phyloP scores from a whole-genome alignment of 2,888 invertebrate species.

The Lingula anatina region DNA sequence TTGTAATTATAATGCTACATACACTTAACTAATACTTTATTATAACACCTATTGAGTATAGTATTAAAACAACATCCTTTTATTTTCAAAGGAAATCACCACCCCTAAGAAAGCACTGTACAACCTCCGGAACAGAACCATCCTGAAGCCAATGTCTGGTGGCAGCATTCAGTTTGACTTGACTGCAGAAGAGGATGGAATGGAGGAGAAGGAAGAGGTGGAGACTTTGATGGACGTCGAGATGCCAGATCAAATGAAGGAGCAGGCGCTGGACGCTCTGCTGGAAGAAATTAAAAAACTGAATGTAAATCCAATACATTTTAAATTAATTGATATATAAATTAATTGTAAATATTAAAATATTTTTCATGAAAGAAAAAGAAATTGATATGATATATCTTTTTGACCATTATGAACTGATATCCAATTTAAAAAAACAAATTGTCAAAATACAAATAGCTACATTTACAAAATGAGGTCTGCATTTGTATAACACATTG shows the following conservation, averaged over 20 bases:
- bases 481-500: too few species aligned
- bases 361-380: too few species aligned
- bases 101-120: conserved; percentile 32
- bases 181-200: background rate
- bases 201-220: conserved; percentile 10
- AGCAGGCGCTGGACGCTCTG: conserved; percentile 26
- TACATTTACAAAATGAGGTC: too few species aligned
- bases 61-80: background rate
- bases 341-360: too few species aligned
- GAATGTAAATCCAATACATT: conserved; percentile 16
- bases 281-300: conserved; percentile 30
- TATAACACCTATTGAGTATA: too few species aligned
- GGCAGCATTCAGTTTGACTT: conserved; percentile 14
- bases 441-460: too few species aligned
- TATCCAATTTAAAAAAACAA: too few species aligned
- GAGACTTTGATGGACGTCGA: conserved; percentile 17
- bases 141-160: conserved; percentile 13
- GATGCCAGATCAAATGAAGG: conserved; percentile 5
- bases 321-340: too few species aligned
- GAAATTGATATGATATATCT: too few species aligned
- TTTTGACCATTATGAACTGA: too few species aligned
- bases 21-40: too few species aligned
- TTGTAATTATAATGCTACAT: too few species aligned
- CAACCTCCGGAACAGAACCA: conserved; percentile 21
- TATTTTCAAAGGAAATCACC: conserved; percentile 29